Percentiles rank a stretch among this genome's conserved stretches.
Evolutionary conservation across 35 echinoderm and acorn worm species (phyloP).

Genomic region (Stichopus chloronotus): DNA sequence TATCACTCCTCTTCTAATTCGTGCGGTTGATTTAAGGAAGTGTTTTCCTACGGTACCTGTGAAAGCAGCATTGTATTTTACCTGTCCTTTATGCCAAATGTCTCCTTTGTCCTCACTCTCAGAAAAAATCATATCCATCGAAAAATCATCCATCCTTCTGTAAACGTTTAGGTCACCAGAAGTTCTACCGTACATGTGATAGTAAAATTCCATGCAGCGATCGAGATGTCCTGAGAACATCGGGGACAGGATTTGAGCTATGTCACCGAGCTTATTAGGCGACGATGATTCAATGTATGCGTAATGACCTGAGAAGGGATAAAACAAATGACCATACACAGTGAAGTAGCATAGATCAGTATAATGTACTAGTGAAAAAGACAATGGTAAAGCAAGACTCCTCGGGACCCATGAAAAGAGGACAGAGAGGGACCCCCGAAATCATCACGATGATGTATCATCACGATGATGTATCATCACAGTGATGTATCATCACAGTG

Average conservation of each 20-base stretch:
- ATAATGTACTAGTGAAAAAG: no score
- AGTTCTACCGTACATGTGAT: slow-evolving; percentile 15
- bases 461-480: no score
- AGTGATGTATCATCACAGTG: no score
- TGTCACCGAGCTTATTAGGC: neutral
- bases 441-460: no score
- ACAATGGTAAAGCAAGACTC: no score
- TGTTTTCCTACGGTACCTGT: no score
- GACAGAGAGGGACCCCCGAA: no score
- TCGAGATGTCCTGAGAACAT: slow-evolving; percentile 7
- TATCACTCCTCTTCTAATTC: no score
- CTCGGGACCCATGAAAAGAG: no score
- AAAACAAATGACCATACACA: neutral
- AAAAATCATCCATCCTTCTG: neutral
- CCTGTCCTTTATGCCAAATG: slow-evolving; percentile 40
- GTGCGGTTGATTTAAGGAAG: no score
- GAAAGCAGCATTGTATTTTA: no score
- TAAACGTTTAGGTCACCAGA: slow-evolving; percentile 30
- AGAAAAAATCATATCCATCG: neutral
- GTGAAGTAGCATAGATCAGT: no score
- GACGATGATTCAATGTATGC: slow-evolving; percentile 36
- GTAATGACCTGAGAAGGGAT: slow-evolving; percentile 29
- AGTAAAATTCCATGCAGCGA: slow-evolving; percentile 36
- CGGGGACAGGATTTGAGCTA: slow-evolving; percentile 18
- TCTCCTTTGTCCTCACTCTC: slow-evolving; percentile 36